phyloP scores from a whole-genome alignment of 2,888 invertebrate genomes.

The Hesperia comma region DNA sequence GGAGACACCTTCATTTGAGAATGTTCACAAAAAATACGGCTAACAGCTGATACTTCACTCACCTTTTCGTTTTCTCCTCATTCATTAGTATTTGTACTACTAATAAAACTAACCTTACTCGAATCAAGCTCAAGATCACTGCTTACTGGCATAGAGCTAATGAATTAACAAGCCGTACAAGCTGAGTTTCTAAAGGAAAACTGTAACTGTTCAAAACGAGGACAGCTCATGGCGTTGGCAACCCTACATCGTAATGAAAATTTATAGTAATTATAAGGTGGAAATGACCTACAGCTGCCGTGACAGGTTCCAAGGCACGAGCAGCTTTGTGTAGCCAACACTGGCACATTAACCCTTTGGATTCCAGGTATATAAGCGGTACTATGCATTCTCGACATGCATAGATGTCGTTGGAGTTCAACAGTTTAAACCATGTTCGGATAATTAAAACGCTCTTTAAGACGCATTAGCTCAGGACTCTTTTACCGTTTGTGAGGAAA shows the following conservation, averaged over 20 bases:
- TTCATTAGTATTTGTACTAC: too few relatives aligned
- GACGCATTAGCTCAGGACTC: too few relatives aligned
- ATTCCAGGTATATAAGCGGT: too few relatives aligned
- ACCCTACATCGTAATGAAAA: slow-evolving; percentile 20
- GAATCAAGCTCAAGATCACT: neutral
- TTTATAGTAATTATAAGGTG: slow-evolving; percentile 28
- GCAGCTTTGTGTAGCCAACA: neutral
- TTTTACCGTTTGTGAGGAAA: too few relatives aligned
- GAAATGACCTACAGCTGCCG: slow-evolving; percentile 16
- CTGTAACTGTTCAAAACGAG: slow-evolving; percentile 17
- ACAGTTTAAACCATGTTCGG: too few relatives aligned
- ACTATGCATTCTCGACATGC: too few relatives aligned
- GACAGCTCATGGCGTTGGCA: neutral
- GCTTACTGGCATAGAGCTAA: slow-evolving; percentile 6
- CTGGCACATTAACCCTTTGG: neutral
- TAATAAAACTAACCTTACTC: neutral
- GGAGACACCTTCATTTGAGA: too few relatives aligned
- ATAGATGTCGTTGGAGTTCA: too few relatives aligned
- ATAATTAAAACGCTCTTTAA: too few relatives aligned
- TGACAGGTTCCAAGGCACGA: slow-evolving; percentile 9
- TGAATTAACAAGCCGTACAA: slow-evolving; percentile 8
- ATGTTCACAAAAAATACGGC: too few relatives aligned
- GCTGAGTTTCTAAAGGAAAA: slow-evolving; percentile 13
- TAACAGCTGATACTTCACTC: too few relatives aligned
- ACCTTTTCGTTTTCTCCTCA: too few relatives aligned